These are phyloP conservation scores for Hemicordylus capensis DNA, from an alignment of 2,113 vertebrate genomes.

Conservation along the genomic window DNA sequence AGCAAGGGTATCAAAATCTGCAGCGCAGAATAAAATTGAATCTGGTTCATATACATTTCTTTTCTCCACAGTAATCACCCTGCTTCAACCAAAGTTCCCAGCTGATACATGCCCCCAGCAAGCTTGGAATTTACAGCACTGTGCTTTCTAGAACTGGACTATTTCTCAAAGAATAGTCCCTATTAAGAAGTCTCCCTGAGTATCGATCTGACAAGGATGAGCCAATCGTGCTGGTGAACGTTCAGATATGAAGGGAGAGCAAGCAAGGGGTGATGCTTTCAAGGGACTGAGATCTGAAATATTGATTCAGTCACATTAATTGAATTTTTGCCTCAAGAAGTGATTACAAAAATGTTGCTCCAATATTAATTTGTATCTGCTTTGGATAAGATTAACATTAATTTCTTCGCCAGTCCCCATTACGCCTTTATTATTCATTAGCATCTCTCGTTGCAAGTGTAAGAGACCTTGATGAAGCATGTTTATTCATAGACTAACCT, in stretches of 20 bases:
- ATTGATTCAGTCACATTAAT: constrained; percentile 91
- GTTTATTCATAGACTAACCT: constrained; percentile 99
- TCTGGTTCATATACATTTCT: constrained; percentile 39
- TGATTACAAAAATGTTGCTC: constrained; percentile 90
- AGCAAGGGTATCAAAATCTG: background rate
- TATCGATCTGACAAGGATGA: constrained; percentile 63
- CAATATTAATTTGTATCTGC: constrained; percentile 89
- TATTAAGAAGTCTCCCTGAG: constrained; percentile 64
- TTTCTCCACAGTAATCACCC: constrained; percentile 65
- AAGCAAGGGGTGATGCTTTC: constrained; percentile 65
- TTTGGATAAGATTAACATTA: constrained; percentile 87
- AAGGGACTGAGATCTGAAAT: constrained; percentile 84
- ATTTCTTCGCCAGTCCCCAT: constrained; percentile 85
- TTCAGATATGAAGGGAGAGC: constrained; percentile 73
- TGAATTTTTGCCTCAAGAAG: constrained; percentile 91
- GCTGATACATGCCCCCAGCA: constrained; percentile 39
- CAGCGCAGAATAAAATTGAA: constrained; percentile 38
- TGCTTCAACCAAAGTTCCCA: constrained; percentile 57
- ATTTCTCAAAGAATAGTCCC: constrained; percentile 52
- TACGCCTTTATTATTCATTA: constrained; percentile 96
- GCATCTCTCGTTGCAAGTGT: constrained; percentile 88
- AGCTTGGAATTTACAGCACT: constrained; percentile 48
- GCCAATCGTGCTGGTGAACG: constrained; percentile 59
- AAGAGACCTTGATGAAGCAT: constrained; percentile 96
- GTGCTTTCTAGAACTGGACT: constrained; percentile 58